phyloP scores from a whole-genome alignment of 2,888 invertebrate species.

The Nomada fabriciana region DNA sequence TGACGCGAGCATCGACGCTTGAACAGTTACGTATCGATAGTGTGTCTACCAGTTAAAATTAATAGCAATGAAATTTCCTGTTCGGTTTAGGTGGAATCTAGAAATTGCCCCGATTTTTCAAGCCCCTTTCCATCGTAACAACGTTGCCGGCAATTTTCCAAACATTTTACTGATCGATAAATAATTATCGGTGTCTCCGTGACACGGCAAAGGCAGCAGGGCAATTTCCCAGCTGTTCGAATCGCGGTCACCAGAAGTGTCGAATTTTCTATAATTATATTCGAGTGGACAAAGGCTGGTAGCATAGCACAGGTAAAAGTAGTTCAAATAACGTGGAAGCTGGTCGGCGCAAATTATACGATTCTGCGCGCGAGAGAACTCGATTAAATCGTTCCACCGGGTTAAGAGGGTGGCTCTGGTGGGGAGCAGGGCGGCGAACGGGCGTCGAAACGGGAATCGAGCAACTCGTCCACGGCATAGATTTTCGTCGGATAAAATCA shows the following conservation, averaged over 20 bases:
- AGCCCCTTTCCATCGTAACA: too few relatives aligned
- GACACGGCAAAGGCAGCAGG: not conserved
- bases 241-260: not conserved
- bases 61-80: not conserved
- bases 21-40: not conserved
- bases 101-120: not conserved
- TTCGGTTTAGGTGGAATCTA: not conserved
- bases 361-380: not conserved
- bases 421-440: not conserved
- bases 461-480: conserved; percentile 11
- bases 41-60: not conserved
- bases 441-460: conserved; percentile 4
- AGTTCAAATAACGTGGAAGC: conserved; percentile 29
- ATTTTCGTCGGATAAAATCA: conserved; percentile 45
- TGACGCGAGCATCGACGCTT: not conserved
- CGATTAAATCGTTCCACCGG: conserved; percentile 5
- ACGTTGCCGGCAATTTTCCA: too few relatives aligned
- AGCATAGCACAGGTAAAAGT: not conserved
- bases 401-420: not conserved
- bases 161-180: conserved; percentile 17
- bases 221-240: conserved; percentile 4
- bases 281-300: conserved; percentile 12
- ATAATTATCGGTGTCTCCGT: not conserved
- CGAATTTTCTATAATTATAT: conserved; percentile 13
- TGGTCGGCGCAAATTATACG: conserved; percentile 23